These are phyloP conservation scores for Hemicrepidius hirtus DNA, from an alignment of 2,888 invertebrate genomes.

Conservation along the genomic window DNA sequence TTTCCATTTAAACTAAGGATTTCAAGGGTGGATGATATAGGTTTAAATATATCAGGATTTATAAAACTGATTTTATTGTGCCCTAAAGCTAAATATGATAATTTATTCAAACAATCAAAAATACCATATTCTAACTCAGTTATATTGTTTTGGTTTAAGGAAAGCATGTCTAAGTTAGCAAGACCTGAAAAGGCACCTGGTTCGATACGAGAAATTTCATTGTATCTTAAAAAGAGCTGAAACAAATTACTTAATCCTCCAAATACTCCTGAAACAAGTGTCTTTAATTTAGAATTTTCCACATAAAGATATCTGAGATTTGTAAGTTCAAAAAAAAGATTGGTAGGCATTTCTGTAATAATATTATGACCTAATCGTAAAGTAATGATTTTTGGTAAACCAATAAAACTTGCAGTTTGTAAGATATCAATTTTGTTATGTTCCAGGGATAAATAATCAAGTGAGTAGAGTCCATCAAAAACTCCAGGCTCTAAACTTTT, in stretches of 20 bases:
- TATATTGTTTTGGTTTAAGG: constrained; percentile 29
- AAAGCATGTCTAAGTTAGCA: constrained; percentile 15
- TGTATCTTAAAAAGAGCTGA: constrained; percentile 24
- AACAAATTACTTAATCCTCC: constrained; percentile 13
- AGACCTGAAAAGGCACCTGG: constrained; percentile 28
- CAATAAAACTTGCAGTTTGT: neutral
- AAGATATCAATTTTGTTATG: constrained; percentile 5
- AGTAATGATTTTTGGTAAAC: neutral
- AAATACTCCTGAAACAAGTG: constrained; percentile 3
- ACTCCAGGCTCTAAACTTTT: neutral
- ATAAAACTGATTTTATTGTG: constrained; percentile 17
- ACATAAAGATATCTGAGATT: neutral
- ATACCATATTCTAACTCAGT: constrained; percentile 3
- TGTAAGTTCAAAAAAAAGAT: neutral
- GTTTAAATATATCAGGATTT: neutral
- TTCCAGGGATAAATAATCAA: constrained; percentile 3
- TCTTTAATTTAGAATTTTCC: constrained; percentile 3
- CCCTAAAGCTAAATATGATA: constrained; percentile 34
- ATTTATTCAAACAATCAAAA: constrained; percentile 20
- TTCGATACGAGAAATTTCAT: constrained; percentile 33
- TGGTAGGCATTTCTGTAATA: neutral
- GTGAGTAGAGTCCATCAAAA: neutral
- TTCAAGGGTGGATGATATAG: neutral
- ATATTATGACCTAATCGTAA: neutral
- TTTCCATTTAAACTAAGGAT: constrained; percentile 6